Conservation (phyloP, 1,140 invertebrate genomes). For the Microvelia longipes region DNA sequence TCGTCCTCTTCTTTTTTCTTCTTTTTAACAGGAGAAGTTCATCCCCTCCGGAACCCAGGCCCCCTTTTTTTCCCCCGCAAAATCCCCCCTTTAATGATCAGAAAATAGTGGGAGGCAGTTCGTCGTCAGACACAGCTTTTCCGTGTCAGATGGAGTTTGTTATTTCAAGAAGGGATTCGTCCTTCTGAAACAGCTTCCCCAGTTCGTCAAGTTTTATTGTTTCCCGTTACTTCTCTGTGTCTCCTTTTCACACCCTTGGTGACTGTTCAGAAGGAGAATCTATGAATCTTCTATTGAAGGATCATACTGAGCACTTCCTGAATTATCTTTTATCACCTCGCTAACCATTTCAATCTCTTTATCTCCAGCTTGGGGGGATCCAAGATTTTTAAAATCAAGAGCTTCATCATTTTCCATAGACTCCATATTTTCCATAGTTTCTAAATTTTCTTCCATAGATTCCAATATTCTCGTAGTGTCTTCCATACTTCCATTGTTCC, state of each 20-base stretch:
- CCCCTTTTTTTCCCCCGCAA: too few relatives aligned
- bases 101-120: constrained; percentile 52
- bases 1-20: constrained; percentile 24
- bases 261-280: too few relatives aligned
- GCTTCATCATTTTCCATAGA: background rate
- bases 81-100: constrained; percentile 66
- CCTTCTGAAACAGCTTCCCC: constrained; percentile 55
- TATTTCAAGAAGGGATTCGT: constrained; percentile 37
- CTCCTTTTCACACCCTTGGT: too few relatives aligned
- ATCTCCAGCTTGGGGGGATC: too few relatives aligned
- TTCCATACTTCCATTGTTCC: too few relatives aligned
- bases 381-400: background rate
- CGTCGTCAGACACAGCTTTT: constrained; percentile 56
- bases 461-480: too few relatives aligned
- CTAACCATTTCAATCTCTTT: too few relatives aligned
- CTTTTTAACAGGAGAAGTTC: constrained; percentile 42
- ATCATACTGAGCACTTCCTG: background rate
- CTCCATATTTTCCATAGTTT: background rate
- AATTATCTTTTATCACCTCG: too few relatives aligned
- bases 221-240: too few relatives aligned
- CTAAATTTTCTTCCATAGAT: background rate
- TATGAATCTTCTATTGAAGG: too few relatives aligned
- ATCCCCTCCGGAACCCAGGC: too few relatives aligned
- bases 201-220: too few relatives aligned
- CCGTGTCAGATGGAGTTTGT: constrained; percentile 38